Conservation (phyloP, 2,113 vertebrate genomes). For the Nansenia antarctica region DNA sequence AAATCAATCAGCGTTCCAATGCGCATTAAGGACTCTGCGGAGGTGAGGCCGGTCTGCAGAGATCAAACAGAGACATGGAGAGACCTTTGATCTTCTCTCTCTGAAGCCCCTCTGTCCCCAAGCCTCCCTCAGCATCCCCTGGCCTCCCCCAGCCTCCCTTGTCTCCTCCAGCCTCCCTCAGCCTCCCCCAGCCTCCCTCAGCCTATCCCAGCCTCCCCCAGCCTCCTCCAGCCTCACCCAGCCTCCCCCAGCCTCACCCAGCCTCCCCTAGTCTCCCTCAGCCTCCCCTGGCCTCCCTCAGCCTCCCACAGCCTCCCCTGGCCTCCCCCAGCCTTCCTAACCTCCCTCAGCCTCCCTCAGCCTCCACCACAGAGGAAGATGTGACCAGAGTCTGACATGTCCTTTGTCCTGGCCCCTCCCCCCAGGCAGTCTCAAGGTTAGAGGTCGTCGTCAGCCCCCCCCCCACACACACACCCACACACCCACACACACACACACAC, state of each 20-base stretch:
- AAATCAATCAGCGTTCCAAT: background rate
- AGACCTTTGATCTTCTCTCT: background rate
- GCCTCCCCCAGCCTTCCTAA: background rate
- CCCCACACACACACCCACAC: too few species aligned
- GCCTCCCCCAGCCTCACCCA: too few species aligned
- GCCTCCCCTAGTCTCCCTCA: background rate
- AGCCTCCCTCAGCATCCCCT: background rate
- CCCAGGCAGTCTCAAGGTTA: background rate
- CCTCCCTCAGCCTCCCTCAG: background rate
- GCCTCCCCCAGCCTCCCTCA: background rate
- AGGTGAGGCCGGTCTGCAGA: background rate
- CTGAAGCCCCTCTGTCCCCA: background rate
- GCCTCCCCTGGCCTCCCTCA: background rate
- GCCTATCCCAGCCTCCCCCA: background rate
- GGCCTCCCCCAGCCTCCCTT: background rate
- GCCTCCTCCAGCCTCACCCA: background rate
- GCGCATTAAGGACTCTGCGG: background rate
- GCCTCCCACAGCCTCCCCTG: background rate
- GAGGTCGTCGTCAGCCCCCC: too few species aligned
- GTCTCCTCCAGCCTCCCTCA: background rate
- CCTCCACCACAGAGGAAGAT: too few species aligned
- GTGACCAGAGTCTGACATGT: too few species aligned
- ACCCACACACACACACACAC: too few species aligned
- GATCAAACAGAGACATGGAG: constrained; percentile 13
- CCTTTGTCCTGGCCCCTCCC: background rate